phyloP scores from a whole-genome alignment of 2,113 vertebrate species.

The Laterallus jamaicensis region DNA sequence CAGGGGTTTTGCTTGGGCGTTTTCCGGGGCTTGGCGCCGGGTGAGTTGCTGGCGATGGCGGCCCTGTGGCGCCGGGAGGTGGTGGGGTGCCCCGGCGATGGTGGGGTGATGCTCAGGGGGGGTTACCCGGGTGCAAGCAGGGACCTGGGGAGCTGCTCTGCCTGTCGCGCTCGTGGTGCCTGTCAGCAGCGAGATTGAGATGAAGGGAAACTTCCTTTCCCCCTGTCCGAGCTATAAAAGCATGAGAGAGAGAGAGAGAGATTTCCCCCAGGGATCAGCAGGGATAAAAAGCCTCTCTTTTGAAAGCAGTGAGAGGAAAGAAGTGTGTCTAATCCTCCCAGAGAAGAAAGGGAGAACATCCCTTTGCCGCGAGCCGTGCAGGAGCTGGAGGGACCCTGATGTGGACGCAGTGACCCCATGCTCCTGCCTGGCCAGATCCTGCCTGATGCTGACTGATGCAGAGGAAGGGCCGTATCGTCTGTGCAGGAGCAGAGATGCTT shows the following conservation, averaged over 20 bases:
- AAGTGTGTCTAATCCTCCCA: constrained; percentile 38
- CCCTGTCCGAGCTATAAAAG: neutral
- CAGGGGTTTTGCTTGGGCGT: neutral
- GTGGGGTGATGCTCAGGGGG: neutral
- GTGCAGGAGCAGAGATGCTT: neutral
- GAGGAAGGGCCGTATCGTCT: neutral
- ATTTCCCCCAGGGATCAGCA: constrained; percentile 42
- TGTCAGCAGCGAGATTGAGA: neutral
- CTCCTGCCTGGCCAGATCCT: neutral
- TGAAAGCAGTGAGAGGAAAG: constrained; percentile 45
- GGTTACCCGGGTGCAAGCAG: neutral
- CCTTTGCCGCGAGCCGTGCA: neutral
- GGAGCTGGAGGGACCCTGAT: neutral
- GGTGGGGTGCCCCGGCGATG: neutral
- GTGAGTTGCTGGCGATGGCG: neutral
- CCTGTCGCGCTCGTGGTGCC: fast-evolving
- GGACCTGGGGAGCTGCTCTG: neutral
- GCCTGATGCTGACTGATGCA: neutral
- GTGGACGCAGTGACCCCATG: fast-evolving
- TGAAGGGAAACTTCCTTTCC: constrained; percentile 49
- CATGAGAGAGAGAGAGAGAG: neutral
- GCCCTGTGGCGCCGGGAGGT: neutral
- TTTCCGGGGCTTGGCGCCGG: neutral
- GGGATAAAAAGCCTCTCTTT: constrained; percentile 44
- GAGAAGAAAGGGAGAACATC: constrained; percentile 59